Evolutionary conservation across 2,113 vertebrate species (phyloP).

Genomic region (Leptobrachium ailaonicum): DNA sequence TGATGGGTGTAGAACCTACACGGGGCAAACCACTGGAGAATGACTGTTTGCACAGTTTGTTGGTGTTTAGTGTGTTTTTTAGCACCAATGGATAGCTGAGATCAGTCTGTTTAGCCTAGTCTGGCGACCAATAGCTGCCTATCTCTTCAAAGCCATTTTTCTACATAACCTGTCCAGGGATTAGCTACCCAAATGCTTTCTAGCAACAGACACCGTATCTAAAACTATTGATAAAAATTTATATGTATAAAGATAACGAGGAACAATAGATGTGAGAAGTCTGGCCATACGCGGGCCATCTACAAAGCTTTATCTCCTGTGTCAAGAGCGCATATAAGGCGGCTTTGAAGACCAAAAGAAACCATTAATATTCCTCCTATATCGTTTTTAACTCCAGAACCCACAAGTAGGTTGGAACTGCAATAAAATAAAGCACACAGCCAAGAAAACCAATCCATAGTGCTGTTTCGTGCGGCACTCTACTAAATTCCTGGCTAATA

Average conservation of each 20-base stretch:
- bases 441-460: constrained; percentile 51
- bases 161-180: constrained; percentile 15
- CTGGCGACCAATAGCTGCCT: constrained; percentile 41
- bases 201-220: background rate
- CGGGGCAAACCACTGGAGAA: constrained; percentile 1
- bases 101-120: constrained; percentile 3
- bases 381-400: constrained; percentile 4
- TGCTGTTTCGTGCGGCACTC: constrained; percentile 42
- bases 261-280: background rate
- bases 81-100: background rate
- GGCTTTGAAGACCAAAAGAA: background rate
- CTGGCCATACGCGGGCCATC: background rate
- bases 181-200: constrained; percentile 9
- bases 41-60: background rate
- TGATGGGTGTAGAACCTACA: constrained; percentile 26
- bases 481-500: background rate
- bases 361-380: background rate
- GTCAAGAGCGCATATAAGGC: background rate
- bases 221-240: background rate
- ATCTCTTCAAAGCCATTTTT: constrained; percentile 42
- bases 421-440: constrained; percentile 50
- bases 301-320: background rate
- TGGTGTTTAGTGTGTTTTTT: background rate
- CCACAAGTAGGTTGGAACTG: constrained; percentile 13
- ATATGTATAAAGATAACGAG: background rate